A percentile compares a stretch with the other conserved stretches of the same genome.
Conservation (phyloP, 2,113 vertebrate species). For the Nettapus auritus region DNA sequence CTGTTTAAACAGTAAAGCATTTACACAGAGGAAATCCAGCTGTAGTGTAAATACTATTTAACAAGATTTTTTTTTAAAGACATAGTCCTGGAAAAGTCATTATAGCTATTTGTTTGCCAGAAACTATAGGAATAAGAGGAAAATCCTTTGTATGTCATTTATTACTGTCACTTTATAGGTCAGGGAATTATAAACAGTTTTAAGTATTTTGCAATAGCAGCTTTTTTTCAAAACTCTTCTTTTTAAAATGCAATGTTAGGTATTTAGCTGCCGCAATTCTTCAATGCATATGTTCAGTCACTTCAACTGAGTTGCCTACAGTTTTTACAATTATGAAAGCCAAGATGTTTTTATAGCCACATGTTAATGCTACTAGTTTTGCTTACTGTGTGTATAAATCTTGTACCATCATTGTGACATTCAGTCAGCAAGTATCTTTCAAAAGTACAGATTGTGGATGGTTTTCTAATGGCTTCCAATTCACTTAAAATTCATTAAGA, state of each 20-base stretch:
- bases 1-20: conserved; percentile 42
- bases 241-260: neutral
- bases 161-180: conserved; percentile 65
- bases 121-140: conserved; percentile 60
- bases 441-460: neutral
- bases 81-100: conserved; percentile 63
- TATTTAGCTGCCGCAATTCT: conserved; percentile 2
- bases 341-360: conserved; percentile 24
- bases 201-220: conserved; percentile 57
- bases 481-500: conserved; percentile 26
- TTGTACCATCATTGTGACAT: neutral
- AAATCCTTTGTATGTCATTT: conserved; percentile 57
- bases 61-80: conserved; percentile 21
- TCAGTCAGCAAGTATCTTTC: conserved; percentile 19
- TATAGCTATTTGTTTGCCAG: conserved; percentile 49
- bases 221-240: conserved; percentile 1
- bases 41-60: conserved; percentile 50
- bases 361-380: conserved; percentile 42
- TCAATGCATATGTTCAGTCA: conserved; percentile 21
- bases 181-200: conserved; percentile 61
- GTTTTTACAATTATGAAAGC: neutral
- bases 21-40: conserved; percentile 38
- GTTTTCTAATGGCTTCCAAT: conserved; percentile 13
- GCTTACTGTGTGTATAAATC: conserved; percentile 36
- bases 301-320: neutral